Evolutionary conservation across 2,888 invertebrate genomes (phyloP), one percentile per base, ranked within the genome.

Genomic region (Leptopilina drosophilae): DNA sequence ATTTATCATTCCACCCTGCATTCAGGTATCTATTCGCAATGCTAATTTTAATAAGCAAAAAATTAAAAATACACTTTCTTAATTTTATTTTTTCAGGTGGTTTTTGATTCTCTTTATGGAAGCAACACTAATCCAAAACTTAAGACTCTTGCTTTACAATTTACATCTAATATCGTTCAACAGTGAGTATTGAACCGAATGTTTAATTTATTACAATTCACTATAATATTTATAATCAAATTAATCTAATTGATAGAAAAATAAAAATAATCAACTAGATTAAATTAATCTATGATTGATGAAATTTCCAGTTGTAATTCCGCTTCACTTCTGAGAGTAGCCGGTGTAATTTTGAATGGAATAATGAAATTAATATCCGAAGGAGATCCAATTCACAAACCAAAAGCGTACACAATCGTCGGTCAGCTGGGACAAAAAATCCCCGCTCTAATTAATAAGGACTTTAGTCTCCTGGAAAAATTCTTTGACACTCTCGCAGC

Each of bases 41-140:
- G 8, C 8, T 42, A 8, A 42, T 42, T 33, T 3, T 33, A 33
- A 2, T 2, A 20, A 20, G 20, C 33, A 42, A 6, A 42, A 42
- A 42, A 8, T 42, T 42, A 1, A 42, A 42, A 8, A 42, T 7
- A 42, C 8, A 42, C 7, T 42, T 42, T 42, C 7, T 42, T 42
- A 5, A 42, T 42, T 42, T 42, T 5, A 42, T 42, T 42, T 42
- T 42, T 42, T 42, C 42, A 42, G 96, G 94, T 97, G 62, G 95
- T 98, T 77, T 98, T 98, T 92, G 97, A 98, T 86, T 96, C 97
- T 4, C 92, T 98, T 12, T 97, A 96, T 91, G 97, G 97, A 46
- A 94, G 94, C 5, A 96, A 96, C 86, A 97, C 97, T 0, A 98
- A 97, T 92, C 93, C 95, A 0, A 95, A 97, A 85, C 94, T 98